Evolutionary conservation across 2,888 invertebrate species (phyloP), one percentile per base, ranked within the genome.

Genomic region (Reticulitermes lucifugus): DNA sequence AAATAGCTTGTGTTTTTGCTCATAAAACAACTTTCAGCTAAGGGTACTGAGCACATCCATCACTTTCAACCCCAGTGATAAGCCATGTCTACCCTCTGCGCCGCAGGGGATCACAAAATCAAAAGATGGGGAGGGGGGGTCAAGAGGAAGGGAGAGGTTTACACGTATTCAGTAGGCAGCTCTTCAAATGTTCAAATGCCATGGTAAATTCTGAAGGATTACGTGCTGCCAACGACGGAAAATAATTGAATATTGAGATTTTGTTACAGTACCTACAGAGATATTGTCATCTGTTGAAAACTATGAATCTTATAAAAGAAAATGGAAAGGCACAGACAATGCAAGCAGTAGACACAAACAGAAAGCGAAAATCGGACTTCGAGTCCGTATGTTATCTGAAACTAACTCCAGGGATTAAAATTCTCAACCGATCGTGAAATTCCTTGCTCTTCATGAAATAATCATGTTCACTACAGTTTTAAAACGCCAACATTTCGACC

Each of bases 61-160:
- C 80, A 80, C 80, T 80, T 80, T 80, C 80, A 80, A 35, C 80
- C 80, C 80, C 60, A 59, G 80, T 21, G 80, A 80, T 80, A 80
- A 80, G 35, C 55, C 79, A 79, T 29, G 55, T 25, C 79, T 79
- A 55, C 55, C 79, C 29, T 46, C 79, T 25, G 55, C n/a, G 14
- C 55, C 80, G 41, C 60, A 35, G 80, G 12, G 60, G 46, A 80
- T 80, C 80, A 80, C 80, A 80, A 80, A 46, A 80, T 80, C 80
- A 80, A 80, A 60, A 80, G 80, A 7, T 25, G 29, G 10, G 21
- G 29, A 25, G 10, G 25, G 70, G 73, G 35, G 0, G 35, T 2
- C 1, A 0, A 7, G 29, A 25, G 9, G 70, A 25, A 41, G 35
- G 10, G 73, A 41, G 41, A 35, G 73, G 35, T 73, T 73, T 6